Evolutionary conservation across 2,888 invertebrate genomes (phyloP), one percentile per base, ranked within the genome.

Genomic region (Argynnis bischoffii): DNA sequence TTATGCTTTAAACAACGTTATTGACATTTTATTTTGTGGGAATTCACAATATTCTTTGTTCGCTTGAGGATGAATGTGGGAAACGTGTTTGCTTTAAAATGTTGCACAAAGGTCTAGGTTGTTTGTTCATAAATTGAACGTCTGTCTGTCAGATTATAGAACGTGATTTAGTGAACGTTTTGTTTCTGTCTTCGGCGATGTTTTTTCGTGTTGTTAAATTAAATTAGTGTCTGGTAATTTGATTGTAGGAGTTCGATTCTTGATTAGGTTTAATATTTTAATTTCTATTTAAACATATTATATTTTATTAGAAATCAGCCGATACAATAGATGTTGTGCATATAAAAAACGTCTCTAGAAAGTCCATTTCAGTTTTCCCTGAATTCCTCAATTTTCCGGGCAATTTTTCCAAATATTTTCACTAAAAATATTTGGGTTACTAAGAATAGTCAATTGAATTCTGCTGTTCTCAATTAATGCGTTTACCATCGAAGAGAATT

Each of bases 1-100:
- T 63, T 65, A 67, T 57, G 70, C 64, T 63, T 69, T 59, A 69
- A 57, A 67, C 67, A 69, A 71, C 48, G 54, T 47, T 67, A 71
- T 71, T 67, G 71, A 67, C 67, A 69, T 69, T 63, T 67, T 54
- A 65, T 63, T 71, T 60, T 69, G 64, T 46, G 55, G 31, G 51
- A 61, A 41, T 18, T 53, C 51, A 41, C 51, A 53, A 61, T n/a
- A 53, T 41, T 41, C 35, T 61, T 61, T 51, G 35, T 65, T 41
- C 55, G n/a, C 5, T 41, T 26, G n/a, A 31, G 51, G 35, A 53
- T 61, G 61, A 61, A 61, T 61, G 61, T 35, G 16, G 31, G 8
- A 35, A 61, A 53, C 50, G 50, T 61, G 53, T 53, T 16, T 51
- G 16, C 53, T 53, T 51, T 61, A 31, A 59, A 48, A 15, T 59